Conservation (phyloP, 2,797 vertebrate genomes). For the Tadarida brasiliensis region DNA sequence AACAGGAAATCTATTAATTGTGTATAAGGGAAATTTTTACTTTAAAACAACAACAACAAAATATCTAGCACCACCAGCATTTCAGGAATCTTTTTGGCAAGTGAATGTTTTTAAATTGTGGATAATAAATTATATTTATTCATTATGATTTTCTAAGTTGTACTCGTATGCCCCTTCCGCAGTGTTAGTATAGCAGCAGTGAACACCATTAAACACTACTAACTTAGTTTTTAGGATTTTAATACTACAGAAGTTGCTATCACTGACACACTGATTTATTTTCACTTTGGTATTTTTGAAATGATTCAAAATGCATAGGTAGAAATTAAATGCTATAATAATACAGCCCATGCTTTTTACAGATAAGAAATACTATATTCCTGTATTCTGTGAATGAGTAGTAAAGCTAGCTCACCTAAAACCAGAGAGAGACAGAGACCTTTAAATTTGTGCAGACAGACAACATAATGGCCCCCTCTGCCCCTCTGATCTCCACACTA, state of each 20-base stretch:
- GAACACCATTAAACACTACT: background rate
- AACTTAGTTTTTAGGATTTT: conserved; percentile 26
- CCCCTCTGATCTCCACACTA: background rate
- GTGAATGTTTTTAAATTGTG: conserved; percentile 34
- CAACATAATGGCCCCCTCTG: background rate
- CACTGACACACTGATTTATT: background rate
- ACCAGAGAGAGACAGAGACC: background rate
- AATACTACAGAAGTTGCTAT: background rate
- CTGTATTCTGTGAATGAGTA: background rate
- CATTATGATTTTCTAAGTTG: conserved; percentile 25
- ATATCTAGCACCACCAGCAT: background rate
- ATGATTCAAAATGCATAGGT: conserved; percentile 20
- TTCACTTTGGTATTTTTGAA: conserved; percentile 52
- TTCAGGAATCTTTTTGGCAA: conserved; percentile 9
- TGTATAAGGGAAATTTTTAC: conserved; percentile 18
- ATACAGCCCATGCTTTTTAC: background rate
- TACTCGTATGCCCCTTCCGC: background rate
- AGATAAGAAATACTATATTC: background rate
- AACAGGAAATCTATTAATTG: conserved; percentile 5
- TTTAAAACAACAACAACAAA: background rate
- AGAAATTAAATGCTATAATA: background rate
- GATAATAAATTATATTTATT: conserved; percentile 24
- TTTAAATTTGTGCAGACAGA: background rate
- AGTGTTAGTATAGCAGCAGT: conserved; percentile 18
- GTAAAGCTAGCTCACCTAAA: background rate